Evolutionary conservation across 1,140 invertebrate genomes (phyloP), one percentile per base, ranked within the genome.

Genomic region (Hyles vespertilio): DNA sequence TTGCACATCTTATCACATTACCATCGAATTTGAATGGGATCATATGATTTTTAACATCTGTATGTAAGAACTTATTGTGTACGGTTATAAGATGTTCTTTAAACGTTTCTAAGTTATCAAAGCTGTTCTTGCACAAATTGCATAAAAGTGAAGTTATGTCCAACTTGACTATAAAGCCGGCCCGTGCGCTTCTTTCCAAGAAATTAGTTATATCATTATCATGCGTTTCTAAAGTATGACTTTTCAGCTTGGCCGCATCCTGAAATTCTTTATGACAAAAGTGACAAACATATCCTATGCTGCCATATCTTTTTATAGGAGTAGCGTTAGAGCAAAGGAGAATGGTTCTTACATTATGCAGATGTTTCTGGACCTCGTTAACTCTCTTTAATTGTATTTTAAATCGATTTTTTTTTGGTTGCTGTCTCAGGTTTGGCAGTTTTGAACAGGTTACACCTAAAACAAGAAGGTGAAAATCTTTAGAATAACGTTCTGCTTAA

Each of bases 71-170:
- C 33, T 70, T 74, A 0, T 66, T 45, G 46, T 86, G 83, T 6
- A 40, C 46, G 1, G n/a, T 5, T 11, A 53, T 58, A 3, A 85
- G 49, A 65, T 85, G 82, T 0, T 65, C 34, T 0, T 72, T 58
- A 3, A 85, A 50, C 0, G 65, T 55, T 5, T 73, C 65, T 4
- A 85, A 10, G 49, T 58, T 59, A 6, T 63, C 12, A 1, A 70
- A 32, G 10, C 51, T 12, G 6, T n/a, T 36, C 3, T 55, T 49
- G 49, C 82, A 85, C 6, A 82, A 43, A 3, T 56, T 69, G 51
- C 82, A 85, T 46, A 55, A 55, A 0, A 85, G 61, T 7, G 61
- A 50, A 2, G 79, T 85, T n/a, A 82, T 75, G 53, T 85, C 82
- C 8, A 85, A 51, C 70, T 83, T 85, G 1, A 81, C 76, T 0